Conservation (phyloP, 2,797 vertebrate species). For the Oreochromis grahami region DNA sequence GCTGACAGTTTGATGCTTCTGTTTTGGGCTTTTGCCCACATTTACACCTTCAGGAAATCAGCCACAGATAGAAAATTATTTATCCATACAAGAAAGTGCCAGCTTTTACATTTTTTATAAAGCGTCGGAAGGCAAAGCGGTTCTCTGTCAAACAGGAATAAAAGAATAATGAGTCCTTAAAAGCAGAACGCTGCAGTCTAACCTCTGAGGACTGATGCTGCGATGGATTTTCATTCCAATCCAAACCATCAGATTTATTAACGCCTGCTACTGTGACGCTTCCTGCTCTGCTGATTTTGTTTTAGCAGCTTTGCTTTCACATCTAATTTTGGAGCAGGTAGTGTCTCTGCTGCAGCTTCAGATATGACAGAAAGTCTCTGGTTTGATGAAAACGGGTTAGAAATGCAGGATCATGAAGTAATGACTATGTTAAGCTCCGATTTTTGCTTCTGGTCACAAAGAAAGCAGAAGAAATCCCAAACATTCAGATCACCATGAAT, state of each 20-base stretch:
- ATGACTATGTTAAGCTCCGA: neutral
- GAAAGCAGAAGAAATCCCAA: neutral
- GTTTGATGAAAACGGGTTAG: neutral
- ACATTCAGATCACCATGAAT: neutral
- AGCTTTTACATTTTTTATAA: neutral
- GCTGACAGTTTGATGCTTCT: neutral
- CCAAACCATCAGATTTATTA: neutral
- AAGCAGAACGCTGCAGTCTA: neutral
- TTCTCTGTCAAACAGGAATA: neutral
- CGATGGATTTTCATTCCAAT: neutral
- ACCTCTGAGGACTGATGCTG: neutral
- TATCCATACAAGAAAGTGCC: neutral
- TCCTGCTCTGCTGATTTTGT: neutral
- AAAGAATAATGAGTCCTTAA: neutral
- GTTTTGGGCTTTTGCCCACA: neutral
- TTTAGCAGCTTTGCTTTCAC: neutral
- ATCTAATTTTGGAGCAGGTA: neutral
- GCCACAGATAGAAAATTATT: neutral
- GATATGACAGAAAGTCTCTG: neutral
- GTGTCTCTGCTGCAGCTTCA: neutral
- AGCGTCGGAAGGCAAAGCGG: neutral
- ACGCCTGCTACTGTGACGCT: rapidly evolving
- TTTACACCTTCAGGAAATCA: neutral
- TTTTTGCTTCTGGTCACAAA: neutral
- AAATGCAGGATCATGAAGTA: neutral